Conservation (phyloP, 2,888 invertebrate species). For the Panopea generosa region DNA sequence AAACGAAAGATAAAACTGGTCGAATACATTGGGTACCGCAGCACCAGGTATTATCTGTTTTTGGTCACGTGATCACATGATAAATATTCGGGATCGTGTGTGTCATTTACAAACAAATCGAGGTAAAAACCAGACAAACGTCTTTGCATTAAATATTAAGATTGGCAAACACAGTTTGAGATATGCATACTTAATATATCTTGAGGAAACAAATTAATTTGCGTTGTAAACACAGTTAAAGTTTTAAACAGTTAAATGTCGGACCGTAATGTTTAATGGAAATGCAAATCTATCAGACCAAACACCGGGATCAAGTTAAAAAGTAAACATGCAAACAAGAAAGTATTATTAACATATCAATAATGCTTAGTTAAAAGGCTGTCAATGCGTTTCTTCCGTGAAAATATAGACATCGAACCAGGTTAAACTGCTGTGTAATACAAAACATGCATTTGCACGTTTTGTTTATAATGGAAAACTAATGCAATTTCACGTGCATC, state of each 20-base stretch:
- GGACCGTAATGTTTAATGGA: slow-evolving; percentile 50
- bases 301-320: slow-evolving; percentile 53
- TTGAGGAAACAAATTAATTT: slow-evolving; percentile 64
- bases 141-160: slow-evolving; percentile 60
- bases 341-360: slow-evolving; percentile 37
- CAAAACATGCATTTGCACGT: too few species aligned
- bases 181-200: slow-evolving; percentile 62
- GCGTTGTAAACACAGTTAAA: slow-evolving; percentile 62
- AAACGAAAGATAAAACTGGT: slow-evolving; percentile 37
- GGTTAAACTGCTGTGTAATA: too few species aligned
- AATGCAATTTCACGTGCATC: too few species aligned
- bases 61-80: slow-evolving; percentile 26
- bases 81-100: slow-evolving; percentile 38
- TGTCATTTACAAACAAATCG: slow-evolving; percentile 53
- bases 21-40: not conserved
- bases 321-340: slow-evolving; percentile 54
- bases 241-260: slow-evolving; percentile 51
- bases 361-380: slow-evolving; percentile 2
- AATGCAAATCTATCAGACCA: slow-evolving; percentile 55
- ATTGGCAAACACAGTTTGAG: slow-evolving; percentile 57
- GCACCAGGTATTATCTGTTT: not conserved
- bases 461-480: too few species aligned
- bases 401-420: too few species aligned
- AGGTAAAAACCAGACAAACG: slow-evolving; percentile 49
- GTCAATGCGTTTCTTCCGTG: slow-evolving; percentile 1